Percentiles rank a stretch among this genome's conserved stretches.
phyloP scores from a whole-genome alignment of 2,888 invertebrate species.

The Harpalus rufipes region DNA sequence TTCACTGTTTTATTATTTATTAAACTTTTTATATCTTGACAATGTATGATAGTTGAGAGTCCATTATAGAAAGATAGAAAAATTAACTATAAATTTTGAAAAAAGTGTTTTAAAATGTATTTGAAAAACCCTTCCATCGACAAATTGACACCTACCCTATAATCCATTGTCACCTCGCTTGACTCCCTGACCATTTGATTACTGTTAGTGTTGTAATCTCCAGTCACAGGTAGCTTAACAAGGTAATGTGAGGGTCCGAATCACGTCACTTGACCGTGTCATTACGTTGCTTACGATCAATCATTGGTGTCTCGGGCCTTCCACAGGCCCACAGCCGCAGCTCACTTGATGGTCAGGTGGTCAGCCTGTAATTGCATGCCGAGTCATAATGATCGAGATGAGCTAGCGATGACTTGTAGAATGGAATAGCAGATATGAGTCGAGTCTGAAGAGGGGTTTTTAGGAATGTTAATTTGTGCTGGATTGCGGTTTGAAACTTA shows the following conservation, averaged over 20 bases:
- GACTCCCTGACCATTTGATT: neutral
- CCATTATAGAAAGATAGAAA: no score
- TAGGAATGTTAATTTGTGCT: constrained; percentile 6
- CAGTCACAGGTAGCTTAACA: constrained; percentile 68
- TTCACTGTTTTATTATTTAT: no score
- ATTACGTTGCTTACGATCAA: constrained; percentile 73
- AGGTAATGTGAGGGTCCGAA: constrained; percentile 72
- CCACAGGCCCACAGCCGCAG: neutral
- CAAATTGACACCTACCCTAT: neutral
- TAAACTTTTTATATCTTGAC: no score
- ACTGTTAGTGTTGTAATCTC: neutral
- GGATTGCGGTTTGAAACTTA: neutral
- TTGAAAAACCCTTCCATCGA: neutral
- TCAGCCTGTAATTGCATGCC: constrained; percentile 72
- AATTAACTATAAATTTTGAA: no score
- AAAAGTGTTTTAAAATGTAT: no score
- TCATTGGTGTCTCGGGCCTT: constrained; percentile 65
- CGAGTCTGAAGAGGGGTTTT: neutral
- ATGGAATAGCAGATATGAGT: constrained; percentile 21
- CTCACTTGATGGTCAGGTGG: constrained; percentile 2
- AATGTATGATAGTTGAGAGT: no score
- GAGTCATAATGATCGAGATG: constrained; percentile 74
- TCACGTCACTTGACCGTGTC: constrained; percentile 71
- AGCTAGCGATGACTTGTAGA: constrained; percentile 73
- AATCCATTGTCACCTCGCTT: neutral